Conservation (phyloP, 2,888 invertebrate species). For the Baronia brevicornis region DNA sequence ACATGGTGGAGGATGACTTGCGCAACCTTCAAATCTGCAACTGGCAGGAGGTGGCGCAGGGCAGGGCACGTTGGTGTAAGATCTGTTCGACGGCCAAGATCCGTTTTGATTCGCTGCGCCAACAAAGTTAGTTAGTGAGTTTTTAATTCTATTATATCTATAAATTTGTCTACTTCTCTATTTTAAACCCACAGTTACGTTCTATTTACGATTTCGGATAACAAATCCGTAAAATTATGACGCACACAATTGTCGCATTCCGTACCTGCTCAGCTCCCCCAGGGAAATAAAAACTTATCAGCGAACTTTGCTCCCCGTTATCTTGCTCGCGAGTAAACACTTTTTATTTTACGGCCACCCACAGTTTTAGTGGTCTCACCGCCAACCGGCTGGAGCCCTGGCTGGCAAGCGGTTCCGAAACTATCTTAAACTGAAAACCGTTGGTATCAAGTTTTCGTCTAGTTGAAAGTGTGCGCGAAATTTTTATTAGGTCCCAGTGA, state of each 20-base stretch:
- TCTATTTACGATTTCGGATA: slow-evolving; percentile 30
- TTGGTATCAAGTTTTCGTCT: slow-evolving; percentile 28
- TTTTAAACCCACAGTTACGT: slow-evolving; percentile 20
- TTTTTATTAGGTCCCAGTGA: slow-evolving; percentile 18
- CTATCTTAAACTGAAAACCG: slow-evolving; percentile 30
- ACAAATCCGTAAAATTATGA: slow-evolving; percentile 16
- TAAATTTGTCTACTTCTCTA: too few species aligned
- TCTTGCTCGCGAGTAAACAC: slow-evolving; percentile 67
- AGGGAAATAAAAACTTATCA: slow-evolving; percentile 72
- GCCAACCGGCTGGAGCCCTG: slow-evolving; percentile 24
- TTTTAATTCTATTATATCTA: too few species aligned
- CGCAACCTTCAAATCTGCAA: too few species aligned
- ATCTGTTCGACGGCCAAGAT: too few species aligned
- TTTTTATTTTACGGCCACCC: slow-evolving; percentile 68
- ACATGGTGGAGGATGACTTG: too few species aligned
- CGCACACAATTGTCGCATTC: slow-evolving; percentile 15
- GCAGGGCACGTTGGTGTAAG: too few species aligned
- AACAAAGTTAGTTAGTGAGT: too few species aligned
- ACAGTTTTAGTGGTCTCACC: slow-evolving; percentile 57
- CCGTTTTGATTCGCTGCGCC: too few species aligned
- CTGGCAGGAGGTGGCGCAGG: too few species aligned
- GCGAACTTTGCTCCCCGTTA: slow-evolving; percentile 63
- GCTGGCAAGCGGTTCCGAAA: slow-evolving; percentile 23
- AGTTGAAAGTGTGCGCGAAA: slow-evolving; percentile 20
- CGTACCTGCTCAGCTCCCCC: slow-evolving; percentile 44